phyloP scores from a whole-genome alignment of 1,140 invertebrate genomes.

The Eupeodes corollae region DNA sequence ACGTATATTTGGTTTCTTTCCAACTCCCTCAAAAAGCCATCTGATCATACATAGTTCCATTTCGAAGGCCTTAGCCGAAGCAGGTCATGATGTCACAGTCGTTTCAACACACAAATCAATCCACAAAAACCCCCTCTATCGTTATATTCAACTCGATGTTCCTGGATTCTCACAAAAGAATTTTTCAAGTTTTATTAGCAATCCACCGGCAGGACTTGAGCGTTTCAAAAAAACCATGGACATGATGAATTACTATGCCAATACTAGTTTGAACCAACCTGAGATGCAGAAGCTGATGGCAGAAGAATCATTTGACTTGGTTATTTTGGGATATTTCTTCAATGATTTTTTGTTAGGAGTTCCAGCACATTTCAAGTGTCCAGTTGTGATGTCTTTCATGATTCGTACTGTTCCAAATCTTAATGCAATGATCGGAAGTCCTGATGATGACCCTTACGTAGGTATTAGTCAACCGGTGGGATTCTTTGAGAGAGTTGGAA shows the following conservation, averaged over 20 bases:
- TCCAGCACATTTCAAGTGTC: constrained; percentile 20
- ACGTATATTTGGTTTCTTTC: constrained; percentile 16
- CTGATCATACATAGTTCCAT: constrained; percentile 14
- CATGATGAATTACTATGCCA: no score
- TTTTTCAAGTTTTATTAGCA: no score
- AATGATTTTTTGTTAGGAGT: constrained; percentile 27
- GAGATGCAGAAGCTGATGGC: no score
- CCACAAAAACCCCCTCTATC: neutral
- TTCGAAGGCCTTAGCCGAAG: constrained; percentile 10
- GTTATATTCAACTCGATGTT: no score
- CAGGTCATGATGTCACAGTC: constrained; percentile 21
- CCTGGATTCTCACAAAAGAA: no score
- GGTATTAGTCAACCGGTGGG: no score
- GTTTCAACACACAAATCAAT: constrained; percentile 6
- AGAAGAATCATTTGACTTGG: constrained; percentile 17
- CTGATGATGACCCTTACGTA: constrained; percentile 17
- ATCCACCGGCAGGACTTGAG: no score
- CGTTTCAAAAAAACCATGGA: no score
- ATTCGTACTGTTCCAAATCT: constrained; percentile 5
- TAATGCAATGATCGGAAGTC: constrained; percentile 18
- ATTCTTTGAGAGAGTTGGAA: no score
- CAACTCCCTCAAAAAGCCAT: constrained; percentile 16
- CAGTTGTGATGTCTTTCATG: constrained; percentile 21
- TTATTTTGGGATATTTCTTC: constrained; percentile 26
- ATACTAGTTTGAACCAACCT: no score